phyloP scores from a whole-genome alignment of 2,888 invertebrate species.

The Noctua janthina region DNA sequence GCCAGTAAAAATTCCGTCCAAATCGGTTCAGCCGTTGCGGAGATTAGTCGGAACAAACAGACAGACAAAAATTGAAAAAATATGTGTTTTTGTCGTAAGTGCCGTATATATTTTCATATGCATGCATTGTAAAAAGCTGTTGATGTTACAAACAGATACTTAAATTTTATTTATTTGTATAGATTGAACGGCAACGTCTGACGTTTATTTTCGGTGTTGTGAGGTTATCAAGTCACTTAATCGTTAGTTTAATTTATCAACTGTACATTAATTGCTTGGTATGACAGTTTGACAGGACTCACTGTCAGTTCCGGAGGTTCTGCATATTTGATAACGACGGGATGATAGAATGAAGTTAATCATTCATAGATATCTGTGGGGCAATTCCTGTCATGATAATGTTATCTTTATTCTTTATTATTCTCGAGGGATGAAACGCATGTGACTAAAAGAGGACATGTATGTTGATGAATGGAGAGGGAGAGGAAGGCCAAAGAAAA shows the following conservation, averaged over 20 bases:
- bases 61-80: no score
- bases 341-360: constrained; percentile 2
- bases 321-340: constrained; percentile 25
- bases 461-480: no score
- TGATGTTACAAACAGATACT: no score
- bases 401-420: not conserved
- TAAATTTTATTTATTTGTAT: no score
- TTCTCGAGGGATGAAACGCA: not conserved
- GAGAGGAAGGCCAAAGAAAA: no score
- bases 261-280: not conserved
- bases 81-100: no score
- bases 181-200: not conserved
- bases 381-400: not conserved
- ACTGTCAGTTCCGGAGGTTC: not conserved
- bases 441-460: no score
- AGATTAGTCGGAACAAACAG: no score
- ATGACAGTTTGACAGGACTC: constrained; percentile 16
- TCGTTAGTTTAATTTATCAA: constrained; percentile 14
- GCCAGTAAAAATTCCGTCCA: no score
- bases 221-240: not conserved
- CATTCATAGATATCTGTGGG: not conserved
- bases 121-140: no score
- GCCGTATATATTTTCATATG: no score
- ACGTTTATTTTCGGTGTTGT: not conserved
- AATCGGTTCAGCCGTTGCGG: no score